Base-by-base conservation (phyloP, 30 jellyfish, hydroid and myxozoan genomes). In the Nemopilema nomurai region DNA sequence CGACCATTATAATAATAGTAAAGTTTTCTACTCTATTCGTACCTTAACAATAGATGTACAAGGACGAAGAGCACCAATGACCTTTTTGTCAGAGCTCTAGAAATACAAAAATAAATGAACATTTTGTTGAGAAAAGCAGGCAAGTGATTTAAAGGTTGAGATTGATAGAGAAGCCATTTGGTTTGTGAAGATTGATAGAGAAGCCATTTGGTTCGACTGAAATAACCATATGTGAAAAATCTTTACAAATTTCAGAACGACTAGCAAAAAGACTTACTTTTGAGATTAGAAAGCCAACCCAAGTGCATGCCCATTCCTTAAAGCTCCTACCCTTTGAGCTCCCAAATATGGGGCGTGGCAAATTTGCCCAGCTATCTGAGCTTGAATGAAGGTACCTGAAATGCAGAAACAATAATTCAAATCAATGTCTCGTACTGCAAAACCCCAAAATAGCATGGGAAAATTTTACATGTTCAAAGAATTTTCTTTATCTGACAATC, bases 231-330 rank as follows among this genome's bases (percentile, higher is more conserved):
- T n/a, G n/a, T n/a, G n/a, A n/a, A n/a, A n/a, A n/a, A n/a, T n/a
- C n/a, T n/a, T n/a, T n/a, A n/a, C n/a, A n/a, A n/a, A n/a, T n/a
- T n/a, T n/a, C n/a, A n/a, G n/a, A n/a, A n/a, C n/a, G n/a, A n/a
- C n/a, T n/a, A n/a, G n/a, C n/a, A n/a, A n/a, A n/a, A n/a, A n/a
- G n/a, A n/a, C 83, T 84, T 28, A 84, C 96, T 62, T 67, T 25
- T 1, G 96, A 79, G 62, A 88, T 88, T n/a, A 87, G 93, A 68
- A 76, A 52, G 16, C 91, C 89, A 41, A 96, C 96, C 90, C 90
- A 84, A 23, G 90, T 86, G 79, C 97, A 76, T 52, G 85, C 80
- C 98, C 98, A 93, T 27, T 93, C 98, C 32, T 79, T 83, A 80
- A 82, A 93, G n/a, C 84, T 49, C 23, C 64, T 76, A 0, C 98